Evolutionary conservation across 2,888 invertebrate genomes (phyloP).

Genomic region (Rutpela maculata): DNA sequence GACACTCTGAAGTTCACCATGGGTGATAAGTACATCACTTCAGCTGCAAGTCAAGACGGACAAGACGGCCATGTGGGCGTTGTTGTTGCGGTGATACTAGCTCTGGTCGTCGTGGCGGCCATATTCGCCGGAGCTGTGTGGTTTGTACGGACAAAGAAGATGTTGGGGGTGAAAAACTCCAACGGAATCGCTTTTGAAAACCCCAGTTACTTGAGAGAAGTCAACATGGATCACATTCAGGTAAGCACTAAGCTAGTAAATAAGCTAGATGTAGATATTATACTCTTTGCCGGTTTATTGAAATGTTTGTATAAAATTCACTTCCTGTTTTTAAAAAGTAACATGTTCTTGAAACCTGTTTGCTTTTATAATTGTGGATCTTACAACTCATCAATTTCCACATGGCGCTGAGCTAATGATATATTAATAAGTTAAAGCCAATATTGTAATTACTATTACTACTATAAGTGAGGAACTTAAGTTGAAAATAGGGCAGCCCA

Average conservation of each 20-base stretch:
- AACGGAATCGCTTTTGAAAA: constrained; percentile 90
- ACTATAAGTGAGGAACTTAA: too few species aligned
- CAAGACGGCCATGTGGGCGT: constrained; percentile 78
- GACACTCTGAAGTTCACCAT: constrained; percentile 85
- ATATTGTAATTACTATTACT: too few species aligned
- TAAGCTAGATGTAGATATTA: too few species aligned
- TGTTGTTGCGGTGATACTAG: constrained; percentile 80
- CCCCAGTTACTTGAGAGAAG: constrained; percentile 87
- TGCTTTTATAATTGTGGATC: too few species aligned
- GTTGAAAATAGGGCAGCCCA: too few species aligned
- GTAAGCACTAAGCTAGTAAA: constrained; percentile 72
- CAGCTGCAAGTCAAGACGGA: constrained; percentile 79
- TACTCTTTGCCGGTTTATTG: too few species aligned
- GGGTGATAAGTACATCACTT: constrained; percentile 83
- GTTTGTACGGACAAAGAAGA: constrained; percentile 79
- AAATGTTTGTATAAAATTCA: background rate
- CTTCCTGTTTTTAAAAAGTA: too few species aligned
- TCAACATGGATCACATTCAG: constrained; percentile 85
- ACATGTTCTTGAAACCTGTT: too few species aligned
- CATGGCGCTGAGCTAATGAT: too few species aligned
- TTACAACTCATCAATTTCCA: too few species aligned
- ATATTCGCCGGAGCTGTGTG: constrained; percentile 79
- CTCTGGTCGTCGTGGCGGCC: constrained; percentile 79
- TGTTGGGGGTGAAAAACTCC: constrained; percentile 80
- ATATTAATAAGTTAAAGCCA: too few species aligned